Evolutionary conservation across 2,113 vertebrate genomes (phyloP).

Genomic region (Orthonyx spaldingii): DNA sequence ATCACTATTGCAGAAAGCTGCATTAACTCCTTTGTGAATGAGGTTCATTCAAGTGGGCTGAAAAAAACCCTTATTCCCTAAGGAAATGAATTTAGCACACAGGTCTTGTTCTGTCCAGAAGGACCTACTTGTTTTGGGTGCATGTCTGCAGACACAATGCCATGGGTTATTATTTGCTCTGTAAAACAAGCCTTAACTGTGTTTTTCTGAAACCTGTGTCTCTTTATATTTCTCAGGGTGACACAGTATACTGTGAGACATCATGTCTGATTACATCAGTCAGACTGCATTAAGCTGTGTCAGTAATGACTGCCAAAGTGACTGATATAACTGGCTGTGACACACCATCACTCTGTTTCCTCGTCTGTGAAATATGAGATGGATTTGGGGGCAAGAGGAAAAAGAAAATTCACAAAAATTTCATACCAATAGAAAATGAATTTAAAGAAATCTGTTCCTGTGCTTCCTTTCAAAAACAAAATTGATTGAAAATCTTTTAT

Average conservation of each 20-base stretch:
- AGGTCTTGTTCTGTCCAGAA: neutral
- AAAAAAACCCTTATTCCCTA: neutral
- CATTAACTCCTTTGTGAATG: neutral
- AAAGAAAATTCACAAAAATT: neutral
- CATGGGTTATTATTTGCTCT: slow-evolving; percentile 6
- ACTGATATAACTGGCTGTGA: slow-evolving; percentile 31
- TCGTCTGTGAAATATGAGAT: neutral
- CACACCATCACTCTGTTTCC: neutral
- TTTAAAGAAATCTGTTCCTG: neutral
- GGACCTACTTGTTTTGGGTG: neutral
- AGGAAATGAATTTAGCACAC: neutral
- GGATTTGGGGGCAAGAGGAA: neutral
- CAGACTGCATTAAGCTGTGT: slow-evolving; percentile 21
- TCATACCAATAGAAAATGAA: neutral
- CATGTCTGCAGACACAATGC: neutral
- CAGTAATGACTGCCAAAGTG: slow-evolving; percentile 1
- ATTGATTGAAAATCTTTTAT: neutral
- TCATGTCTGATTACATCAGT: slow-evolving; percentile 22
- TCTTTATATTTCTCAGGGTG: slow-evolving; percentile 1
- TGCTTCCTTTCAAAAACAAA: neutral
- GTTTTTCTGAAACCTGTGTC: neutral
- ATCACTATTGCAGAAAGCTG: neutral
- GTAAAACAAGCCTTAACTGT: neutral
- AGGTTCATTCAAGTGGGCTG: neutral
- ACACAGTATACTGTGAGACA: neutral